Percentiles rank a stretch among this genome's conserved stretches.
These are phyloP conservation scores for Lasioglossum zephyrum DNA, from an alignment of 2,888 invertebrate species.

Conservation along the genomic window DNA sequence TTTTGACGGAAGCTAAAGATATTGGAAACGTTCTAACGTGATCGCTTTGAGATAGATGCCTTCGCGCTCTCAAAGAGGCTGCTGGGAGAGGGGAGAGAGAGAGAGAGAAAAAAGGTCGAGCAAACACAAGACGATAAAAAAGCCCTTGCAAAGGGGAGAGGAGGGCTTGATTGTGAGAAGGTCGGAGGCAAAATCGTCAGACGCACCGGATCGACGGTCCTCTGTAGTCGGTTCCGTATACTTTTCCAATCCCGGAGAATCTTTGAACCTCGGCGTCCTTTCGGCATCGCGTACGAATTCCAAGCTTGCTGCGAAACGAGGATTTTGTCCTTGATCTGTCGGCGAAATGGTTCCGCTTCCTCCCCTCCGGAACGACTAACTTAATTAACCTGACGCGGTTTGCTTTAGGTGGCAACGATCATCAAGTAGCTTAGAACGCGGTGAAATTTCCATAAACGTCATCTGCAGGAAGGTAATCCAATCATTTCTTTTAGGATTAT, in stretches of 20 bases:
- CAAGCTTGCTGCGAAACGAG: not conserved
- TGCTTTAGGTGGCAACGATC: not conserved
- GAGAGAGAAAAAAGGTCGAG: not conserved
- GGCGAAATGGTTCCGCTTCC: not conserved
- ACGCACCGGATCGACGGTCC: slow-evolving; percentile 43
- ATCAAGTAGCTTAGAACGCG: not conserved
- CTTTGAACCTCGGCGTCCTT: slow-evolving; percentile 33
- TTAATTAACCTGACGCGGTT: not conserved
- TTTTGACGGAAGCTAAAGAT: slow-evolving; percentile 71
- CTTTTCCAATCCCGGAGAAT: slow-evolving; percentile 38
- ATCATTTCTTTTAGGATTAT: not conserved
- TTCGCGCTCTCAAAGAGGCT: slow-evolving; percentile 24
- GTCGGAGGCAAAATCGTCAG: slow-evolving; percentile 32
- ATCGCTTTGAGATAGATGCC: slow-evolving; percentile 59
- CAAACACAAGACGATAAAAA: slow-evolving; percentile 51
- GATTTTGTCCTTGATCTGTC: slow-evolving; percentile 8
- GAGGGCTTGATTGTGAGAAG: slow-evolving; percentile 41
- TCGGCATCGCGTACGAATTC: slow-evolving; percentile 3
- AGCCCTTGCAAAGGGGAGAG: not conserved
- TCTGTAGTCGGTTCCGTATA: slow-evolving; percentile 19
- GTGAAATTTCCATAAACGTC: not conserved
- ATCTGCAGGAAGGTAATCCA: not conserved
- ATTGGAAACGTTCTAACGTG: slow-evolving; percentile 67
- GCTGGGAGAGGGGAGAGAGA: not conserved
- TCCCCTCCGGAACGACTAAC: not conserved